Conservation (phyloP, 2,888 invertebrate genomes). For the Meandrusa payeni region DNA sequence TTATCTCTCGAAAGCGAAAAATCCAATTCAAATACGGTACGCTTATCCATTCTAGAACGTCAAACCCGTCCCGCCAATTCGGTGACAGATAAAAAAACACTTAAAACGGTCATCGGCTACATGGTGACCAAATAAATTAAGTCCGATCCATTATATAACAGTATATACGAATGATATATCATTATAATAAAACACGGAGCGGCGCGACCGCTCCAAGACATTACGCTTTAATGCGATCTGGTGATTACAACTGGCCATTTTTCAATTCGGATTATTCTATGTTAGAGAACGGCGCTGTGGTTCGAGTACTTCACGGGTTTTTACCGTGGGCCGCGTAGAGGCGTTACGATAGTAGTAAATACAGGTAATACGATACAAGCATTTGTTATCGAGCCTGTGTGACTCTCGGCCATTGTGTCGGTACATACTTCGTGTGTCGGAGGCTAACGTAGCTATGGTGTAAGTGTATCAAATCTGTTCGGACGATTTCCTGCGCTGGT, state of each 20-base stretch:
- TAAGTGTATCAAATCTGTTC: no score
- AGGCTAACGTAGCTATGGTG: background rate
- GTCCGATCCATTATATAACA: conserved; percentile 66
- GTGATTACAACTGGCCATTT: conserved; percentile 66
- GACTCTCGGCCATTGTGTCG: background rate
- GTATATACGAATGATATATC: conserved; percentile 66
- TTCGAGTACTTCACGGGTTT: conserved; percentile 50
- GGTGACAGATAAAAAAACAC: conserved; percentile 45
- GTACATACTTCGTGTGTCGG: background rate
- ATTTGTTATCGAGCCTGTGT: conserved; percentile 3
- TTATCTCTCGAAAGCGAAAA: conserved; percentile 12
- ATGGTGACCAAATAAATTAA: conserved; percentile 67
- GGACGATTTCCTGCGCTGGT: no score
- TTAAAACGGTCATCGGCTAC: conserved; percentile 56
- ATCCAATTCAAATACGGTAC: conserved; percentile 26
- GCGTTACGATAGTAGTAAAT: background rate
- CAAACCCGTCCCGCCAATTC: conserved; percentile 40
- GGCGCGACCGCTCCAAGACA: conserved; percentile 51
- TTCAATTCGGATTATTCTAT: conserved; percentile 48
- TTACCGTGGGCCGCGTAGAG: conserved; percentile 28
- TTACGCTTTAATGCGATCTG: conserved; percentile 59
- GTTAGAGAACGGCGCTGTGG: conserved; percentile 43
- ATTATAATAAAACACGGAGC: conserved; percentile 50
- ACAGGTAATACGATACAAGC: conserved; percentile 11
- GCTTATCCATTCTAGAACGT: conserved; percentile 33